Evolutionary conservation across 2,113 vertebrate genomes (phyloP), one percentile per base, ranked within the genome.

Genomic region (Urocynchramus pylzowi): DNA sequence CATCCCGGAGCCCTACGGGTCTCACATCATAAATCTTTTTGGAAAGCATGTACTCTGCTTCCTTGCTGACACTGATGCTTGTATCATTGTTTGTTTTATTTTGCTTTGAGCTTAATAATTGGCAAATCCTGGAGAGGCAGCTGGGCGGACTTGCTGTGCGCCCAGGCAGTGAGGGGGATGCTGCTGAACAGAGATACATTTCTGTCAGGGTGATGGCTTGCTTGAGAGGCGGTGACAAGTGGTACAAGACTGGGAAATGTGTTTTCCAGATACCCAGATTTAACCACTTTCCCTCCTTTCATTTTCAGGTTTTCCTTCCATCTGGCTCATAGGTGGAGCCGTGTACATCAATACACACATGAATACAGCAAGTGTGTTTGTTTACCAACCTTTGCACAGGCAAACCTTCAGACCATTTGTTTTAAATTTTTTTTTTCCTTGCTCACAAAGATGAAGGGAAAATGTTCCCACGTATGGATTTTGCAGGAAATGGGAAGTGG

Each of bases 401-500:
- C 35, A 73, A 87, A 77, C 33, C 18, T 42, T 44, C 12, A 11
- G 21, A 52, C n/a, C 22, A 12, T 28, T 80, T 80, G 81, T 84
- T 59, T 60, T 37, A 11, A 20, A 53, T 85, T 31, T 41, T 71
- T 13, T 45, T 59, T 52, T 50, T 13, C 47, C 67, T 42, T 78
- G 14, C 8, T 5, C 54, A 49, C 54, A 77, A 64, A 95, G 53
- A 69, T 60, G 65, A 87, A 94, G 84, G 59, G 60, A 63, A 78
- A 96, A 57, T 24, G 35, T 91, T 93, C 79, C 76, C 76, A 84
- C 0, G 20, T 89, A 70, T 57, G 86, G 80, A 83, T 93, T 90
- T 80, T 81, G 31, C 75, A 95, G 95, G 97, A 97, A 96, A 95
- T 17, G 61, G 97, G 95, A 98, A 96, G 95, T 76, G 63, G 90